Evolutionary conservation across 2,113 vertebrate species (phyloP), one percentile per base, ranked within the genome.

Genomic region (Atlantisia rogersi): DNA sequence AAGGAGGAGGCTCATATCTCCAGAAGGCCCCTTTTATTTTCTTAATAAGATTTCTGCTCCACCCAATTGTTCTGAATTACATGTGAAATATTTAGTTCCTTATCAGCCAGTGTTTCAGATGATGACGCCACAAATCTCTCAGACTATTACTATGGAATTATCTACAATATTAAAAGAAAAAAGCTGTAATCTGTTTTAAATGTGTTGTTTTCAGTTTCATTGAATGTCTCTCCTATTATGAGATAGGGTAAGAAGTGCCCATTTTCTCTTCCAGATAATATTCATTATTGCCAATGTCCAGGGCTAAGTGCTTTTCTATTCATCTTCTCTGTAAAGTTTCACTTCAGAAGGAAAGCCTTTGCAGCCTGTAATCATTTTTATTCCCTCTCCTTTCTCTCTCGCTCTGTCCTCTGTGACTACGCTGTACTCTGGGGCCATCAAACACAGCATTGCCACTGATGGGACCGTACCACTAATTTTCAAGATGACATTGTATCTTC

Each of bases 171-270:
- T 70, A 37, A 76, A 86, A 92, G 52, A 71, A 75, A 88, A 90
- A 86, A 52, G 58, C 65, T 89, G 40, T 65, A 73, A 89, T 92
- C 76, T 13, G 9, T 71, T 84, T 91, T 69, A 93, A 91, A 95
- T 89, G 50, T 91, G 69, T 19, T 89, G 55, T 81, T 96, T 94
- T 93, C 60, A 62, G 90, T 96, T 94, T 93, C 76, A n/a, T 44
- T 79, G 48, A 90, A 77, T 53, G 29, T 81, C 64, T 86, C 52
- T 96, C 35, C 71, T 86, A 28, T 93, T 91, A 76, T 1, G 14
- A 88, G 55, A 73, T 12, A 58, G 39, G 24, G 39, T 62, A 67
- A 88, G 52, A 92, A 82, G 69, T 50, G 58, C 32, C 92, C 52
- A 48, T 94, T 92, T 96, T 88, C 65, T 91, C 60, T 90, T 82